These are phyloP conservation scores for Xiphorhynchus erythropygius DNA, from an alignment of 2,797 vertebrate genomes.

Conservation along the genomic window DNA sequence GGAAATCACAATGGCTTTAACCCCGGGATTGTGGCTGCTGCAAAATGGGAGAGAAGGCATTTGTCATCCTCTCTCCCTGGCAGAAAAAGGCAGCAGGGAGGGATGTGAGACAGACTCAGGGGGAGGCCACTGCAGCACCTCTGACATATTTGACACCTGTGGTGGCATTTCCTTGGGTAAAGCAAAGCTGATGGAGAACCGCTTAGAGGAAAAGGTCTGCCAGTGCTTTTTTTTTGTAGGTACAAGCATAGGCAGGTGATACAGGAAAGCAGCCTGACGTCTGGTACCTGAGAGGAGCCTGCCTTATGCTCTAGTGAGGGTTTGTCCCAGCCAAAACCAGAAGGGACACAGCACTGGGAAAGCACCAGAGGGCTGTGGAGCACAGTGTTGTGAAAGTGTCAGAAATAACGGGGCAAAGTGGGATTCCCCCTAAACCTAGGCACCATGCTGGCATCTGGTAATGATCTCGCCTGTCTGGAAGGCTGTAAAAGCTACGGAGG, in stretches of 20 bases:
- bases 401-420: background rate
- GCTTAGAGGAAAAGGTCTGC: background rate
- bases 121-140: background rate
- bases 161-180: background rate
- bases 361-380: background rate
- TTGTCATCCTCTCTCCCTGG: accelerated
- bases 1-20: background rate
- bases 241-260: background rate
- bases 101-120: background rate
- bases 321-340: background rate
- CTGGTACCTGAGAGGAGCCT: background rate
- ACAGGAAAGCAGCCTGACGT: background rate
- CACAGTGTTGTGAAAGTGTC: background rate
- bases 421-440: background rate
- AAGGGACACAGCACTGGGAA: background rate
- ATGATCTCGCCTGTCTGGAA: background rate
- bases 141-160: background rate
- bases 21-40: accelerated
- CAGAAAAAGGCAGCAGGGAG: background rate
- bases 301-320: background rate
- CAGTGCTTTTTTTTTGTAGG: background rate
- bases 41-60: background rate
- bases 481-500: background rate
- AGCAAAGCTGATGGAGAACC: background rate
- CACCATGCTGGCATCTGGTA: background rate